Evolutionary conservation across 1,140 invertebrate genomes (phyloP), one percentile per base, ranked within the genome.

Genomic region (Tetraneura akinire): DNA sequence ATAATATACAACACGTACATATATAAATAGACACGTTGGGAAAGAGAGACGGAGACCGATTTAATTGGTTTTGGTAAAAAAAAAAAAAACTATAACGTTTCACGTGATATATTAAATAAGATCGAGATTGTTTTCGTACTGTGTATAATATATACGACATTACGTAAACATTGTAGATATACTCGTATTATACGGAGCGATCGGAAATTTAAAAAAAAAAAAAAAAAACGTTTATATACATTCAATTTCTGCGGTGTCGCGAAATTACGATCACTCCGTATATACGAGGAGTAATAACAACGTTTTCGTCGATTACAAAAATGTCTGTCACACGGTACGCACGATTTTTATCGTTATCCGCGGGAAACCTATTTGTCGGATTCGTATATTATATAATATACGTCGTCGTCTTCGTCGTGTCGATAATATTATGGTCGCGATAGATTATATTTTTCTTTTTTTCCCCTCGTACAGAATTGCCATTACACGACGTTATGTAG

Each of bases 301-400:
- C 26, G 32, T 29, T 62, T 37, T 62, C 32, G 60, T 32, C 60
- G 29, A 62, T 62, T 62, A 62, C 29, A 10, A 1, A n/a, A 32
- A 26, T 26, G 60, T 62, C 60, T 62, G 60, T 62, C 60, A 62
- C 60, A 62, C 23, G 26, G 13, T 62, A 13, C 29, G 32, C 26
- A 62, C 60, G 60, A 62, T 62, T 62, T 62, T 62, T 62, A 62
- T 62, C 60, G 60, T 29, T 62, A 62, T 62, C 60, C 60, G 60
- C 60, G 60, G 60, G 60, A 62, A 62, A 62, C 60, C 60, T 62
- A 62, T 62, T 62, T 62, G 60, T 62, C 29, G 60, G 60, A 62
- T 62, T 37, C 60, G 60, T 18, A 16, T 62, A 9, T 10, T 62
- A 18, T 26, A 60, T 60, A 14, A 26, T 60, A 29, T 62, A 62